Base-by-base conservation (phyloP, 1,140 invertebrate species). In the Hypothenemus hampei region DNA sequence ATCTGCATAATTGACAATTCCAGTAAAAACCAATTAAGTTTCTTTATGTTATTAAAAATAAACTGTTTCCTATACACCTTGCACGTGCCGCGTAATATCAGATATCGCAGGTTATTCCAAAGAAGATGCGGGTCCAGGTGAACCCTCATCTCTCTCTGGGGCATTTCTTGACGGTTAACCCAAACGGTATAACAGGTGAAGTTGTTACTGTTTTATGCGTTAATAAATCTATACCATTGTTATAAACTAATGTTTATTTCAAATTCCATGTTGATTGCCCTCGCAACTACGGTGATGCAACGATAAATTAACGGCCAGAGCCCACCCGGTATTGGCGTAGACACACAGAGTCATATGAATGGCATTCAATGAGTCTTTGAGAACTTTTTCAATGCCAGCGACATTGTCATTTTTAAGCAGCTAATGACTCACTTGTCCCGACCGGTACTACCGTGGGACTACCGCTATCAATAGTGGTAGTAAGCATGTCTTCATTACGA, bases 141-240 rank as follows among this genome's bases (percentile, higher is more conserved):
- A 52, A 59, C 58, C 58, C 58, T 51, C 58, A 59, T 59, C 58
- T 59, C 26, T 7, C 26, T 29, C n/a, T 29, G n/a, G n/a, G n/a
- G 26, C 26, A 29, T 29, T 29, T 7, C n/a, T 29, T 29, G n/a
- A 29, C 26, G 26, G 26, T 29, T n/a, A 29, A n/a, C n/a, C n/a
- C n/a, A n/a, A 23, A 37, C 46, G 46, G 18, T 35, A 22, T 37
- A 33, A 50, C 48, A 50, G 48, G 48, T 50, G 48, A 10, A 50
- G 29, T n/a, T n/a, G n/a, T n/a, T n/a, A n/a, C n/a, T 36, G 46
- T 16, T 31, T 21, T 40, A 20, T 20, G 21, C 26, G 26, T n/a
- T 6, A 6, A 29, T n/a, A 37, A 37, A 15, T 13, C 18, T 10
- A 3, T 8, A 15, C 35, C n/a, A 16, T 16, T 37, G 8, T 37